phyloP scores from a whole-genome alignment of 2,113 vertebrate genomes.

The Etheostoma cragini region DNA sequence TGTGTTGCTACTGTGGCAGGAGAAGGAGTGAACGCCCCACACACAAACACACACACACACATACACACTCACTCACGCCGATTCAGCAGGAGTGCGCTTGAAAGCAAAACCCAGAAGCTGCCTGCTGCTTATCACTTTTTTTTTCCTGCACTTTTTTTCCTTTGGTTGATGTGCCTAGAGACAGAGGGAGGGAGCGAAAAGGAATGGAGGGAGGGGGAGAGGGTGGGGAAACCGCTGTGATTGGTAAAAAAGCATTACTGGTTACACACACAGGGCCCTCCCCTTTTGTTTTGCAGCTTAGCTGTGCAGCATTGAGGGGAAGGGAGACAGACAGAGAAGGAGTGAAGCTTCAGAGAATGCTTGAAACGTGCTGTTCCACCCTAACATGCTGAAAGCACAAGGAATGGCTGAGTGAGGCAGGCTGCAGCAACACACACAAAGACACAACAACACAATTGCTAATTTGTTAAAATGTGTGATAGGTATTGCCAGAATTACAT shows the following conservation, averaged over 20 bases:
- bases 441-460: conserved; percentile 14
- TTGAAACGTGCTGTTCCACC: conserved; percentile 71
- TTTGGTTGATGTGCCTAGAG: conserved; percentile 68
- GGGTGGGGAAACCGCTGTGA: conserved; percentile 72
- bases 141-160: conserved; percentile 64
- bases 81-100: conserved; percentile 80
- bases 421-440: conserved; percentile 49
- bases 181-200: conserved; percentile 61
- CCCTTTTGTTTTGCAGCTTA: conserved; percentile 57
- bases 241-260: conserved; percentile 71
- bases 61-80: conserved; percentile 47
- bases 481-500: background rate
- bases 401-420: conserved; percentile 54
- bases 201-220: conserved; percentile 46
- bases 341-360: conserved; percentile 61
- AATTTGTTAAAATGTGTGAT: conserved; percentile 21
- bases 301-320: conserved; percentile 46
- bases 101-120: conserved; percentile 87
- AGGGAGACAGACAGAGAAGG: conserved; percentile 56
- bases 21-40: conserved; percentile 63
- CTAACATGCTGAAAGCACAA: conserved; percentile 64
- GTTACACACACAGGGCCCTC: conserved; percentile 53
- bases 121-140: conserved; percentile 82
- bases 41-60: conserved; percentile 30
- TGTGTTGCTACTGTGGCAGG: conserved; percentile 70